Percentiles rank a stretch among this genome's conserved stretches.
These are phyloP conservation scores for Tetraodon nigroviridis DNA, from an alignment of 2,113 vertebrate genomes.

Conservation along the genomic window DNA sequence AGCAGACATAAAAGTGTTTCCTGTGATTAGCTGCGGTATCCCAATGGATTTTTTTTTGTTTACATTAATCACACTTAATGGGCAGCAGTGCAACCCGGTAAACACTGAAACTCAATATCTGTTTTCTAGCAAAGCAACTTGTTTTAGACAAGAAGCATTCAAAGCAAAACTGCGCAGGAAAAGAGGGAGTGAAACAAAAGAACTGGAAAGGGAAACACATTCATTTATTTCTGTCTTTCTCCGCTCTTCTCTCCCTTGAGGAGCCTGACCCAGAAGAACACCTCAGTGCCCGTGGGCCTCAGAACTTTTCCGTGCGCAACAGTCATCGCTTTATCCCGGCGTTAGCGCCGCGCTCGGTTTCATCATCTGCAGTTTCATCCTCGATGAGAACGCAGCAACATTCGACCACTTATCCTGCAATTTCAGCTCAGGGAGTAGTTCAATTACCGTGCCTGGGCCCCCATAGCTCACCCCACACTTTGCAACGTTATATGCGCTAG, in stretches of 20 bases:
- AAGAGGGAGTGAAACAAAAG: neutral
- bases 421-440: neutral
- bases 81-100: too few relatives aligned
- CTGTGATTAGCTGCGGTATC: too few relatives aligned
- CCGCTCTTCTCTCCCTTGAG: neutral
- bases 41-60: too few relatives aligned
- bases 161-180: neutral
- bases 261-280: neutral
- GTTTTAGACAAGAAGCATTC: neutral
- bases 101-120: too few relatives aligned
- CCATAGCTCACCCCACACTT: neutral
- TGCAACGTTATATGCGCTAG: neutral
- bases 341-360: constrained; percentile 4
- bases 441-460: neutral
- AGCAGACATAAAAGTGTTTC: too few relatives aligned
- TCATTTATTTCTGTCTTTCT: constrained; percentile 1
- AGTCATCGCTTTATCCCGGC: neutral
- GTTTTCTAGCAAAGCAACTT: too few relatives aligned
- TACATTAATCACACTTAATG: too few relatives aligned
- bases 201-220: constrained; percentile 6
- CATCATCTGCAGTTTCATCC: neutral
- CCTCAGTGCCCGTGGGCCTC: neutral
- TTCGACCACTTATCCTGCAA: neutral
- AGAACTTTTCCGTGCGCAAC: neutral
- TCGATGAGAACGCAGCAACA: neutral